Percentiles rank a stretch among this genome's conserved stretches.
phyloP scores from a whole-genome alignment of 2,113 vertebrate genomes.

The Heterochromis multidens region DNA sequence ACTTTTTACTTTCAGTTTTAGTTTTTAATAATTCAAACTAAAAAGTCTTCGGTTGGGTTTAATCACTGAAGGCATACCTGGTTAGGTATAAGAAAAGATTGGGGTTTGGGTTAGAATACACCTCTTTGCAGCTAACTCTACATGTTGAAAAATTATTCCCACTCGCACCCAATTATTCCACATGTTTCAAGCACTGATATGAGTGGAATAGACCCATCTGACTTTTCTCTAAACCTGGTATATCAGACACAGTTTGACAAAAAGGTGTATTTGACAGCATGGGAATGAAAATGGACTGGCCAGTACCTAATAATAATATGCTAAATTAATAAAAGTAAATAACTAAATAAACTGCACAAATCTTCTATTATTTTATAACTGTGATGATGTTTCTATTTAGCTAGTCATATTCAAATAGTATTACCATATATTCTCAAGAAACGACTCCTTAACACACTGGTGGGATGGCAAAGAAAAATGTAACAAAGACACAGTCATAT shows the following conservation, averaged over 20 bases:
- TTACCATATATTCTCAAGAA: not conserved
- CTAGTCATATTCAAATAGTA: not conserved
- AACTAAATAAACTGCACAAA: rapidly evolving
- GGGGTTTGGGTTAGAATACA: not conserved
- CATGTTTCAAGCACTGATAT: not conserved
- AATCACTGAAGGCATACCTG: not conserved
- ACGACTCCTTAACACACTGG: not conserved
- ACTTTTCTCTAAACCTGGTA: not conserved
- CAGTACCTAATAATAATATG: not conserved
- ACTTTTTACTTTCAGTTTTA: not conserved
- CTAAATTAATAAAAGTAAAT: not conserved
- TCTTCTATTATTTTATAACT: not conserved
- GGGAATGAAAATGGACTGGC: not conserved
- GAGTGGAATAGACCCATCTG: not conserved
- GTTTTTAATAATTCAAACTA: not conserved
- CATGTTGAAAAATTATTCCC: not conserved
- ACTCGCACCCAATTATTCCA: no score
- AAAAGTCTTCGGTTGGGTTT: not conserved
- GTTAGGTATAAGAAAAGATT: not conserved
- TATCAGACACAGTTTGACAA: not conserved
- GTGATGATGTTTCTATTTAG: not conserved
- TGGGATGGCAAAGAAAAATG: not conserved
- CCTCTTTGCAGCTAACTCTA: not conserved
- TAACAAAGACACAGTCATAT: not conserved
- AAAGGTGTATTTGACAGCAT: not conserved